Conservation (phyloP, 2,888 invertebrate species). For the Drosophila phalerata region DNA sequence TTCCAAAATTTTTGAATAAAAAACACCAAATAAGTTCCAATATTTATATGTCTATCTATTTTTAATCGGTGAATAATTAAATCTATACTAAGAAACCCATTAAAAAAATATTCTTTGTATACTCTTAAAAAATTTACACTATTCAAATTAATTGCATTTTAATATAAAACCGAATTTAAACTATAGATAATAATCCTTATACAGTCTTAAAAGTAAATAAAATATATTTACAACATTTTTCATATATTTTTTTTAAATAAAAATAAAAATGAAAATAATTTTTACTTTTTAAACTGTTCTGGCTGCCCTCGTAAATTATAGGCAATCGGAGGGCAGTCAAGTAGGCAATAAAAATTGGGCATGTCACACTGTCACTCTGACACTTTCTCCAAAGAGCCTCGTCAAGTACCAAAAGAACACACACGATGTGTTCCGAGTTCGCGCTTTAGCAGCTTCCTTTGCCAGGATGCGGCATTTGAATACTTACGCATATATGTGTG, state of each 20-base stretch:
- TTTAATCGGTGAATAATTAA: too few relatives aligned
- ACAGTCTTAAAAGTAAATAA: too few relatives aligned
- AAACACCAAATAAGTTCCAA: too few relatives aligned
- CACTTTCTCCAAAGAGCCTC: conserved; percentile 70
- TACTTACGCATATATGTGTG: conserved; percentile 1
- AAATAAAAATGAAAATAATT: not conserved
- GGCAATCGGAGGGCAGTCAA: conserved; percentile 1
- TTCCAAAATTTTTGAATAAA: too few relatives aligned
- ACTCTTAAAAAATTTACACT: too few relatives aligned
- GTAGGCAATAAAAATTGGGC: conserved; percentile 62
- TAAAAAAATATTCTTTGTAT: too few relatives aligned
- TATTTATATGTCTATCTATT: too few relatives aligned
- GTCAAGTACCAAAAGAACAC: conserved; percentile 32
- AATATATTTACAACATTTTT: too few relatives aligned
- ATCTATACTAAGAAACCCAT: too few relatives aligned
- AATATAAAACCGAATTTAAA: too few relatives aligned
- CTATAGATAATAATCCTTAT: too few relatives aligned
- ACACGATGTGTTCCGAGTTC: conserved; percentile 66
- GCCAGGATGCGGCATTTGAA: conserved; percentile 31
- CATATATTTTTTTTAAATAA: not conserved
- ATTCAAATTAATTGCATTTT: too few relatives aligned
- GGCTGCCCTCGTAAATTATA: conserved; percentile 37
- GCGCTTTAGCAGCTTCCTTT: conserved; percentile 64
- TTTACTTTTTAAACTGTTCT: not conserved
- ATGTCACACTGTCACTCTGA: conserved; percentile 68